phyloP scores from a whole-genome alignment of 2,797 vertebrate species.

The Caiman crocodilus region DNA sequence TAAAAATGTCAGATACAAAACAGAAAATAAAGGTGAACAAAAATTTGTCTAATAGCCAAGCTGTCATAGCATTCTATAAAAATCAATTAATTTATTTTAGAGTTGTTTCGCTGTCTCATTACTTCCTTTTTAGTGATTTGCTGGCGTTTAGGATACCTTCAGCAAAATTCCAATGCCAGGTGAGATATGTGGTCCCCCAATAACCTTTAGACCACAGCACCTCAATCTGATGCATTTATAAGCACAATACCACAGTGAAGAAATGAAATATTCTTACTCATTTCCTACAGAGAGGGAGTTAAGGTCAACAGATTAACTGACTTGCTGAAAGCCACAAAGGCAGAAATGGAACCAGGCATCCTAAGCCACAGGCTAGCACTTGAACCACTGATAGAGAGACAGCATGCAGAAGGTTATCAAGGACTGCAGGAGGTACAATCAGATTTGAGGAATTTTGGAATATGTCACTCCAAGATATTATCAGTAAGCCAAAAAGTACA shows the following conservation, averaged over 20 bases:
- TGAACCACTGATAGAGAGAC: not conserved
- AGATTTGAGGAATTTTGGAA: not conserved
- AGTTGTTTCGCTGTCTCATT: not conserved
- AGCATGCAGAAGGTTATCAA: not conserved
- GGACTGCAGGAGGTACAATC: not conserved
- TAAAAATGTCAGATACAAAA: not conserved
- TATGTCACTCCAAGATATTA: not conserved
- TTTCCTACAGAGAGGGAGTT: too few species aligned
- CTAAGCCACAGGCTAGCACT: not conserved
- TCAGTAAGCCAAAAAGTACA: conserved; percentile 6
- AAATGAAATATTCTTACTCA: too few species aligned
- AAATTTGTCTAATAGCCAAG: too few species aligned
- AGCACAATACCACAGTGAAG: too few species aligned
- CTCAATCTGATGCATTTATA: too few species aligned
- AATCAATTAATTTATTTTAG: not conserved
- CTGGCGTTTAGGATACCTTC: not conserved
- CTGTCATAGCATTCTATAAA: too few species aligned
- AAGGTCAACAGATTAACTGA: not conserved
- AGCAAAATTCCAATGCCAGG: too few species aligned
- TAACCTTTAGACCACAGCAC: too few species aligned
- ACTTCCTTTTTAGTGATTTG: not conserved
- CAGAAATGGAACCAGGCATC: not conserved
- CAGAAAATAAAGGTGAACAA: not conserved
- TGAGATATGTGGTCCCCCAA: too few species aligned
- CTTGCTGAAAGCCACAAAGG: not conserved